Evolutionary conservation across 1,140 invertebrate species (phyloP).

Genomic region (Platyscapa corneri): DNA sequence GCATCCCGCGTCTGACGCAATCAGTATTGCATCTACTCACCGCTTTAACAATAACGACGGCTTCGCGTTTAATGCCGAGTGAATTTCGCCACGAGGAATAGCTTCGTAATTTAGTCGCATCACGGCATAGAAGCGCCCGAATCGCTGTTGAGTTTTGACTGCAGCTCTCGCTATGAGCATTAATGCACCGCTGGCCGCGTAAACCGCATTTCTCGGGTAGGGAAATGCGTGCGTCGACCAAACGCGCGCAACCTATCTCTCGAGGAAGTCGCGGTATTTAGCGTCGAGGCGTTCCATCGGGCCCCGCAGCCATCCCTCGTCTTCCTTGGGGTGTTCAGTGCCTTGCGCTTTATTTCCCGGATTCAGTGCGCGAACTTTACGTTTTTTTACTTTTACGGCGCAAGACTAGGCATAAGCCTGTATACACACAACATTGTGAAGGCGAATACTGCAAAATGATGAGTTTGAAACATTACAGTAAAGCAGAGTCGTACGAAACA

Average conservation of each 20-base stretch:
- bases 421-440: neutral
- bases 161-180: neutral
- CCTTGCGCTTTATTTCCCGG: neutral
- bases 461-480: slow-evolving; percentile 17
- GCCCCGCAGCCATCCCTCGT: no score
- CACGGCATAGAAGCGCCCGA: neutral
- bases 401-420: neutral
- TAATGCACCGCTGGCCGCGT: neutral
- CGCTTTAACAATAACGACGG: neutral
- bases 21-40: neutral
- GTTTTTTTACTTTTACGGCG: neutral
- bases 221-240: neutral
- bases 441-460: neutral
- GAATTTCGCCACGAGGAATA: neutral
- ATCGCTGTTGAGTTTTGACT: neutral
- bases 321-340: no score
- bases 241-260: no score
- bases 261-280: no score
- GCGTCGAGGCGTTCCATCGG: no score
- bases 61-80: neutral
- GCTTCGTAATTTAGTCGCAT: slow-evolving; percentile 32
- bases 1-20: neutral
- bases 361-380: neutral
- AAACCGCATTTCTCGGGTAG: neutral
- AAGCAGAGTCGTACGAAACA: neutral